Conservation (phyloP, 2,888 invertebrate species). For the Antitype chi region DNA sequence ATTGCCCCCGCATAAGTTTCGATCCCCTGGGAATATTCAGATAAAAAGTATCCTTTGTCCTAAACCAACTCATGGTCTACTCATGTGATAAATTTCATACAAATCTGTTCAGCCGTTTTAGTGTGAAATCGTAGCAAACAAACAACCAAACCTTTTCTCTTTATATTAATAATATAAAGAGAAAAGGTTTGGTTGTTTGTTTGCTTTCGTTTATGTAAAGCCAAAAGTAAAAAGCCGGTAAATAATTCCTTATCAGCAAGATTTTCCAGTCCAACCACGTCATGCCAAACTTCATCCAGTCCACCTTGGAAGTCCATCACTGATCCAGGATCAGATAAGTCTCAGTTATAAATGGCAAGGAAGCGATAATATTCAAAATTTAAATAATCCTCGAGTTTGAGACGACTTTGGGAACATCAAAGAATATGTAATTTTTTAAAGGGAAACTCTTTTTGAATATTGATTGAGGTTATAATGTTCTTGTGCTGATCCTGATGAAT, state of each 20-base stretch:
- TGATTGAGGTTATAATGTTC: conserved; percentile 50
- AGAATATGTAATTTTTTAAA: conserved; percentile 69
- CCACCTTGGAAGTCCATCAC: conserved; percentile 61
- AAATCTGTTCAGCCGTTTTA: too few species aligned
- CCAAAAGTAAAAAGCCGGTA: background rate
- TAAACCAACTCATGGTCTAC: too few species aligned
- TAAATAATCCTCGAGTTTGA: conserved; percentile 67
- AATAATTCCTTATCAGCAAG: background rate
- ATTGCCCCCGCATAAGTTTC: too few species aligned
- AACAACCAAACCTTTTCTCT: too few species aligned
- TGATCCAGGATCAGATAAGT: conserved; percentile 67
- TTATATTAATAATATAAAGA: too few species aligned
- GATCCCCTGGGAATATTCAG: too few species aligned
- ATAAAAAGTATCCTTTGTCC: too few species aligned
- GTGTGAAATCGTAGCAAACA: too few species aligned
- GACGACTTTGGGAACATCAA: conserved; percentile 53
- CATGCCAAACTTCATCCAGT: conserved; percentile 46
- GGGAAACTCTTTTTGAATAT: conserved; percentile 63
- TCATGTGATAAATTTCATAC: too few species aligned
- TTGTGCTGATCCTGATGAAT: conserved; percentile 41
- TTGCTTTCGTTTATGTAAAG: too few species aligned
- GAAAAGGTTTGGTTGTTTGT: too few species aligned
- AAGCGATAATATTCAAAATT: conserved; percentile 66
- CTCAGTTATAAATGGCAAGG: conserved; percentile 65
- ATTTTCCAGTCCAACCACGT: conserved; percentile 46